Conservation (phyloP, 2,888 invertebrate genomes). For the Bruchidius siliquastri region DNA sequence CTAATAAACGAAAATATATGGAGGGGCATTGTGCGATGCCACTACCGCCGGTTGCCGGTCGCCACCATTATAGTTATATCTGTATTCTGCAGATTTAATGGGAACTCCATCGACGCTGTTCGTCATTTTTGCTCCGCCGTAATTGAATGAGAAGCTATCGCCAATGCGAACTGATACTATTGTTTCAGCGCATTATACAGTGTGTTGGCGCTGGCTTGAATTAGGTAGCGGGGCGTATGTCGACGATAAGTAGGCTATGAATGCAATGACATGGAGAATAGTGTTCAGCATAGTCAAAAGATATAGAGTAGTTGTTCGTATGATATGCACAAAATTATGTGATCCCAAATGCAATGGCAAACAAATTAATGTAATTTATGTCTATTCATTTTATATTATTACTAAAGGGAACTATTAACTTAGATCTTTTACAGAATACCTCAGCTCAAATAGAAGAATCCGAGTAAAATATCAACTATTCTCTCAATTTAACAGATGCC, state of each 20-base stretch:
- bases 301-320: too few species aligned
- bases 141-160: slow-evolving; percentile 32
- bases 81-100: slow-evolving; percentile 41
- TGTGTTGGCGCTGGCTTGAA: slow-evolving; percentile 4
- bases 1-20: slow-evolving; percentile 47
- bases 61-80: slow-evolving; percentile 38
- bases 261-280: too few species aligned
- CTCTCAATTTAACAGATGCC: too few species aligned
- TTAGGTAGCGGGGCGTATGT: neutral
- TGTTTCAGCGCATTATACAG: neutral
- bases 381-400: too few species aligned
- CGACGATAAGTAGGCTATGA: neutral
- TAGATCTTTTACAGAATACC: too few species aligned
- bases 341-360: too few species aligned
- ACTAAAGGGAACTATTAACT: too few species aligned
- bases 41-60: neutral
- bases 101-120: slow-evolving; percentile 28
- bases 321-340: too few species aligned
- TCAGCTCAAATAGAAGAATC: too few species aligned
- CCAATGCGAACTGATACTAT: slow-evolving; percentile 32
- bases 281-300: too few species aligned
- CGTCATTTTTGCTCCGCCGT: slow-evolving; percentile 38
- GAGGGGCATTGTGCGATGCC: slow-evolving; percentile 33
- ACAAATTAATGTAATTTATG: too few species aligned
- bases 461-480: too few species aligned